phyloP scores from a whole-genome alignment of 2,888 invertebrate species.

The Dolichopus griseipennis region DNA sequence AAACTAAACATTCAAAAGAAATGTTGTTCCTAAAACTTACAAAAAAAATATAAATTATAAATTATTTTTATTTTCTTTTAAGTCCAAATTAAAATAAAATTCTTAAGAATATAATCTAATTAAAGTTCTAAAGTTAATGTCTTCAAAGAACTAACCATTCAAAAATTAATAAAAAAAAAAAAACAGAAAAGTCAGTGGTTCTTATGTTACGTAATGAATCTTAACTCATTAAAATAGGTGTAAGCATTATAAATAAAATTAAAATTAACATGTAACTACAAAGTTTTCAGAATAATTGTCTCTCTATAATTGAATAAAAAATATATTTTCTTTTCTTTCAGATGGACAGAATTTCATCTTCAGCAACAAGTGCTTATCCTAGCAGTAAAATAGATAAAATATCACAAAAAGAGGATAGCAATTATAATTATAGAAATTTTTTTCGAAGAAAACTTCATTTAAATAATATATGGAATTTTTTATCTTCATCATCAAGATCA shows the following conservation, averaged over 20 bases:
- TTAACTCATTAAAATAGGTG: not conserved
- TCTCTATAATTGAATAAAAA: too few species aligned
- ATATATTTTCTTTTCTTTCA: not conserved
- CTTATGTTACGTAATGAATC: not conserved
- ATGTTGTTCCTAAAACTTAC: not conserved
- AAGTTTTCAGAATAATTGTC: too few species aligned
- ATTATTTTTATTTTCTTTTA: not conserved
- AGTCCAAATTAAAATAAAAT: not conserved
- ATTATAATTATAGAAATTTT: not conserved
- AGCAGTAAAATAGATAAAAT: not conserved
- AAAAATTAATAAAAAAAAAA: not conserved
- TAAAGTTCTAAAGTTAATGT: not conserved
- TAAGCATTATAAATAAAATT: not conserved
- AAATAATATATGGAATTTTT: conserved; percentile 16
- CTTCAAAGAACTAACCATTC: not conserved
- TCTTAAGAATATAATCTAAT: not conserved
- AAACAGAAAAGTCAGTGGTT: not conserved
- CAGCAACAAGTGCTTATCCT: not conserved
- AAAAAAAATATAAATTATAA: not conserved
- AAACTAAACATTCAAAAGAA: not conserved
- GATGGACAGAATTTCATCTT: not conserved
- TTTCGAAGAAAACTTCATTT: not conserved
- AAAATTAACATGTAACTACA: not conserved
- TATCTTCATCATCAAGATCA: conserved; percentile 13
- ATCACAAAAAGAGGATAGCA: not conserved